Evolutionary conservation across 2,113 vertebrate genomes (phyloP).

Genomic region (Eretmochelys imbricata): DNA sequence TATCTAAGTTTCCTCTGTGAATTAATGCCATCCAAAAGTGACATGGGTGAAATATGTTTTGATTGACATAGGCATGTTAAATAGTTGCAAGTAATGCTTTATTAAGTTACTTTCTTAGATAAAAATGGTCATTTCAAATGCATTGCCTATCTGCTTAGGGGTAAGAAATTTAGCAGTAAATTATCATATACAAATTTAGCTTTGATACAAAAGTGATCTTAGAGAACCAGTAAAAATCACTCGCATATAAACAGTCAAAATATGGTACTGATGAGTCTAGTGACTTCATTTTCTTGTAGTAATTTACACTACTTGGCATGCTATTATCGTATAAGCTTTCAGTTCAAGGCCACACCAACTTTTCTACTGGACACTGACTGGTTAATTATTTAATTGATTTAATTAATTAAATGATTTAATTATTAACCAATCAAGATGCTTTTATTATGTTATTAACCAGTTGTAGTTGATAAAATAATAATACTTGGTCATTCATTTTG

Average conservation of each 20-base stretch:
- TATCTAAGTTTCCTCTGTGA: conserved; percentile 39
- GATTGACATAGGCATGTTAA: conserved; percentile 40
- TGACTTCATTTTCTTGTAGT: conserved; percentile 1
- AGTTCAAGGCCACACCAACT: neutral
- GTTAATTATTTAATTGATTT: neutral
- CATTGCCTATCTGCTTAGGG: conserved; percentile 34
- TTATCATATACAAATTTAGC: conserved; percentile 62
- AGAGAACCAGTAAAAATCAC: conserved; percentile 32
- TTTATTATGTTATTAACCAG: neutral
- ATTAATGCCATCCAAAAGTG: conserved; percentile 64
- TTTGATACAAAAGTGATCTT: conserved; percentile 42
- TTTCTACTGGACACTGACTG: neutral
- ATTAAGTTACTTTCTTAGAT: conserved; percentile 6
- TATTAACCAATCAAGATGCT: neutral
- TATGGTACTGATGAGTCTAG: neutral
- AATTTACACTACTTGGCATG: neutral
- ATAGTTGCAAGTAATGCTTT: conserved; percentile 3
- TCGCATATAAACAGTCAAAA: conserved; percentile 39
- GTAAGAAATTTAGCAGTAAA: conserved; percentile 22
- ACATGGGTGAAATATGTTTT: conserved; percentile 47
- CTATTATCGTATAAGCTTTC: neutral
- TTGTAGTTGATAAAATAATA: neutral
- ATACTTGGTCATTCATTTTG: no score
- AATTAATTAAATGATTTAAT: no score
- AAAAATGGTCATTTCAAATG: conserved; percentile 38